phyloP scores from a whole-genome alignment of 1,140 invertebrate species.

The Platorchestia sp. region DNA sequence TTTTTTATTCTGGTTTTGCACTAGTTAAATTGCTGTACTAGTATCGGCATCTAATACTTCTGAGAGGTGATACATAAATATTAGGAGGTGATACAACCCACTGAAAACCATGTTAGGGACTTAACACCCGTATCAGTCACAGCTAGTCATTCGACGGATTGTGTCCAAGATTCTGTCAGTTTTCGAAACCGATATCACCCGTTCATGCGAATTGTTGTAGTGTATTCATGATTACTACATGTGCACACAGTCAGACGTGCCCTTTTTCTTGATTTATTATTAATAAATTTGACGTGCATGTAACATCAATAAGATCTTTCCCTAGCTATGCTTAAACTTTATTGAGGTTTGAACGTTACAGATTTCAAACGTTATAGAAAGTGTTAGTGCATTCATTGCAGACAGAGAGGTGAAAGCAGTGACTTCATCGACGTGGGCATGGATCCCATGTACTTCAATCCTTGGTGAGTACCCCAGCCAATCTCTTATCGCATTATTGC shows the following conservation, averaged over 20 bases:
- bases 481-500: background rate
- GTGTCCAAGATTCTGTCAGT: too few relatives aligned
- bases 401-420: background rate
- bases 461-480: constrained; percentile 15
- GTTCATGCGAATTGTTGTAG: too few relatives aligned
- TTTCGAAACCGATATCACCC: too few relatives aligned
- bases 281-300: background rate
- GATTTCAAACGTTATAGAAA: background rate
- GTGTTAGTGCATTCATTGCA: background rate
- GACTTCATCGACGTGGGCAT: background rate
- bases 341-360: background rate
- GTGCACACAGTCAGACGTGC: background rate
- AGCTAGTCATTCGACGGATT: too few relatives aligned
- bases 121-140: too few relatives aligned
- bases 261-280: background rate
- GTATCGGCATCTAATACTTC: too few relatives aligned
- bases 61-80: too few relatives aligned
- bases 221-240: too few relatives aligned
- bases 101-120: too few relatives aligned
- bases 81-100: too few relatives aligned
- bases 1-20: too few relatives aligned
- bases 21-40: too few relatives aligned
- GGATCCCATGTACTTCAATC: constrained; percentile 34
- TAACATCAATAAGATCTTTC: background rate
- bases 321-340: background rate